Evolutionary conservation across 2,888 invertebrate species (phyloP).

Genomic region (Eupeodes luniger): DNA sequence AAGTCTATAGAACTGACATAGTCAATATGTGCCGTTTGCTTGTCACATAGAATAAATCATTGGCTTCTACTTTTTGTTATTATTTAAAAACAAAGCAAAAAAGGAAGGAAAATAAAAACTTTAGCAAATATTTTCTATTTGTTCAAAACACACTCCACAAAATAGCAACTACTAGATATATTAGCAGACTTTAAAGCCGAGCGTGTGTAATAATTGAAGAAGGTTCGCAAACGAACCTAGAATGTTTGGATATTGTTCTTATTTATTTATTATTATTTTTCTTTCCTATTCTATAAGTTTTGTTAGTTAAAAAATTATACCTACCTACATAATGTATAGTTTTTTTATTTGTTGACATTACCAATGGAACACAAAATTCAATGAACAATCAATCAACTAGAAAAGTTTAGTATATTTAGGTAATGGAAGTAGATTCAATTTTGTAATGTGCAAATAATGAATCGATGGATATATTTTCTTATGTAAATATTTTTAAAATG

Average conservation of each 20-base stretch:
- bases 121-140: conserved; percentile 59
- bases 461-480: conserved; percentile 9
- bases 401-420: not conserved
- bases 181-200: conserved; percentile 25
- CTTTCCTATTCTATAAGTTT: not conserved
- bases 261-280: conserved; percentile 10
- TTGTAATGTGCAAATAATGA: conserved; percentile 55
- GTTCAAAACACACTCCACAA: conserved; percentile 18
- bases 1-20: not conserved
- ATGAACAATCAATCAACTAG: conserved; percentile 14
- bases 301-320: conserved; percentile 8
- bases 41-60: conserved; percentile 7
- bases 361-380: conserved; percentile 36
- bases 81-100: not conserved
- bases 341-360: conserved; percentile 24
- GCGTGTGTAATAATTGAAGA: conserved; percentile 51
- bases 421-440: conserved; percentile 17
- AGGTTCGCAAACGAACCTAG: conserved; percentile 28
- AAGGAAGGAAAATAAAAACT: conserved; percentile 2
- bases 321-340: not conserved
- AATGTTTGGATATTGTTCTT: conserved; percentile 35
- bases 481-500: conserved; percentile 51
- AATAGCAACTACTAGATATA: too few species aligned
- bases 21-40: not conserved
- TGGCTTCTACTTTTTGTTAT: not conserved